Evolutionary conservation across 1,140 invertebrate genomes (phyloP).

Genomic region (Drosophila pandora): DNA sequence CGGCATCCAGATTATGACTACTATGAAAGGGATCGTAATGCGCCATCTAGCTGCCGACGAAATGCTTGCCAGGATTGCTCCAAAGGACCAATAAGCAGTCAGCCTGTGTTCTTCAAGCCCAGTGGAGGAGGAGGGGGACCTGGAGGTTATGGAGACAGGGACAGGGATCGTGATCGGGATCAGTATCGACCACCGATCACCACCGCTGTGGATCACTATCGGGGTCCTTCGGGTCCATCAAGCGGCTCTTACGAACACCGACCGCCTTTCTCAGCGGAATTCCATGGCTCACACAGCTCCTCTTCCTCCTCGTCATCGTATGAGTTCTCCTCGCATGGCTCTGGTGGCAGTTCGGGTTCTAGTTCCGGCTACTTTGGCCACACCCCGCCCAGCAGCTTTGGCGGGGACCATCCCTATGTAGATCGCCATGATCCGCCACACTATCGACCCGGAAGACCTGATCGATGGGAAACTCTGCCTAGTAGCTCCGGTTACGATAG

Average conservation of each 20-base stretch:
- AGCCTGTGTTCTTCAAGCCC: slow-evolving; percentile 74
- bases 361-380: slow-evolving; percentile 72
- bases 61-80: slow-evolving; percentile 75
- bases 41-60: slow-evolving; percentile 81
- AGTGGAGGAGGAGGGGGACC: slow-evolving; percentile 45
- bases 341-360: slow-evolving; percentile 54
- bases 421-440: slow-evolving; percentile 67
- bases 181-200: slow-evolving; percentile 45
- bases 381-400: slow-evolving; percentile 71
- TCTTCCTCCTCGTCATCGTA: slow-evolving; percentile 49
- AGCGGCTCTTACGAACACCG: slow-evolving; percentile 66
- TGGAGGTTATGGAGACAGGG: slow-evolving; percentile 32
- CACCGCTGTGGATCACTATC: slow-evolving; percentile 79
- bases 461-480: slow-evolving; percentile 76
- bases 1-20: slow-evolving; percentile 90
- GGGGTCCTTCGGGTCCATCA: slow-evolving; percentile 65
- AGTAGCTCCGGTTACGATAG: slow-evolving; percentile 77
- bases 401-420: slow-evolving; percentile 63
- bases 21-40: slow-evolving; percentile 89
- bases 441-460: slow-evolving; percentile 43
- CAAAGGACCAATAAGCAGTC: slow-evolving; percentile 59
- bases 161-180: slow-evolving; percentile 48
- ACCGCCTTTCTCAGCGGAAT: slow-evolving; percentile 64
- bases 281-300: slow-evolving; percentile 60
- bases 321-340: slow-evolving; percentile 74